These are phyloP conservation scores for Temnopleurus reevesii DNA, from an alignment of 53 echinoderm and acorn worm genomes.

Conservation along the genomic window DNA sequence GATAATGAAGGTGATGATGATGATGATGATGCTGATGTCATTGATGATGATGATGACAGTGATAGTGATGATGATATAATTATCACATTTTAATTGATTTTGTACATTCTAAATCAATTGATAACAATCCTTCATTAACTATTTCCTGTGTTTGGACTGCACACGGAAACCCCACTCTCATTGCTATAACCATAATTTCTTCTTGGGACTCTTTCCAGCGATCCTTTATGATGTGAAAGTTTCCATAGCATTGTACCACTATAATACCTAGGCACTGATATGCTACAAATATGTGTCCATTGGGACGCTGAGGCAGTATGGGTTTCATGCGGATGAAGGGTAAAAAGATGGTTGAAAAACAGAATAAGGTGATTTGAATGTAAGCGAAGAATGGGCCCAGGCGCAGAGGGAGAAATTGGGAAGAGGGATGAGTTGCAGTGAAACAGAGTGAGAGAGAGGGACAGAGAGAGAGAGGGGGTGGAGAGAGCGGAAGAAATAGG, in stretches of 20 bases:
- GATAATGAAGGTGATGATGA: too few relatives aligned
- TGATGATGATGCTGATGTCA: too few relatives aligned
- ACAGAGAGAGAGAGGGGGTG: background rate
- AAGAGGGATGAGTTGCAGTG: background rate
- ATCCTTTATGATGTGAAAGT: background rate
- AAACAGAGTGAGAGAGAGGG: background rate
- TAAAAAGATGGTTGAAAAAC: background rate
- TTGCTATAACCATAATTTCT: too few relatives aligned
- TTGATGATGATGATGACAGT: too few relatives aligned
- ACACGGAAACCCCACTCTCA: too few relatives aligned
- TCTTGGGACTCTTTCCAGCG: too few relatives aligned
- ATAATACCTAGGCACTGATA: slow-evolving; percentile 34
- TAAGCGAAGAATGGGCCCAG: background rate
- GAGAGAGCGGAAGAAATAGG: background rate
- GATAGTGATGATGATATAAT: too few relatives aligned
- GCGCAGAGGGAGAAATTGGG: background rate
- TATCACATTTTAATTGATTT: too few relatives aligned
- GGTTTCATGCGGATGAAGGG: background rate
- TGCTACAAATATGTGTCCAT: slow-evolving; percentile 37
- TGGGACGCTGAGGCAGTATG: background rate
- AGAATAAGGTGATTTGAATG: slow-evolving; percentile 37
- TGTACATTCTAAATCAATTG: too few relatives aligned
- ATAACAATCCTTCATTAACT: too few relatives aligned
- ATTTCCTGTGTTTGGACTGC: too few relatives aligned
- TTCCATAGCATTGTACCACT: slow-evolving; percentile 6